Conservation (phyloP, 2,113 vertebrate genomes). For the Hydrochoerus hydrochaeris region DNA sequence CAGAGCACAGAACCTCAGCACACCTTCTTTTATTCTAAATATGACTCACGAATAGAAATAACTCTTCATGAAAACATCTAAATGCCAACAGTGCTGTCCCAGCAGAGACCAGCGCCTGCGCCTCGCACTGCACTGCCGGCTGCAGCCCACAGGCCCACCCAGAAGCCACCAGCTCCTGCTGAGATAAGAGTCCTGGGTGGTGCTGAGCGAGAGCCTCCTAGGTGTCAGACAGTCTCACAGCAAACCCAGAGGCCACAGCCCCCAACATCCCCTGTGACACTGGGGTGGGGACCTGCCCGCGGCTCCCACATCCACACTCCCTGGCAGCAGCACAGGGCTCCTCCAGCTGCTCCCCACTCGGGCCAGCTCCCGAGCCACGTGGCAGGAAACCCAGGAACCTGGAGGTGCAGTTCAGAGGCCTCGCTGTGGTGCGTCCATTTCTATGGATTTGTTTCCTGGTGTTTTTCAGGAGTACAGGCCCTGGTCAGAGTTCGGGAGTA, state of each 20-base stretch:
- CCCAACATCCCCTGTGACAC: neutral
- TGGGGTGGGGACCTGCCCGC: neutral
- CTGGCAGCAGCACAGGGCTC: too few relatives aligned
- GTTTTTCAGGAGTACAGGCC: neutral
- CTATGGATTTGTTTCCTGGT: neutral
- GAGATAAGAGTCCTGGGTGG: neutral
- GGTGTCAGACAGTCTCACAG: neutral
- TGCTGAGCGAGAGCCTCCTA: too few relatives aligned
- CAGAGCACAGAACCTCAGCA: neutral
- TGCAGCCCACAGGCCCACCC: neutral
- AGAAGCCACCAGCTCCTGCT: neutral
- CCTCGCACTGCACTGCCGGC: neutral
- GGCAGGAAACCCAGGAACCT: neutral
- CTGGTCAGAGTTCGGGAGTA: neutral
- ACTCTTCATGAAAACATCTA: neutral
- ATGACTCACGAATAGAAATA: neutral
- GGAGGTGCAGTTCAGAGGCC: fast-evolving
- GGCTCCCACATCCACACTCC: neutral
- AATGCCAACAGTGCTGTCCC: neutral
- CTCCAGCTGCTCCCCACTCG: neutral
- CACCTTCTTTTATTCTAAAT: neutral
- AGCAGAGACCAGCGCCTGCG: neutral
- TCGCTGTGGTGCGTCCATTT: too few relatives aligned
- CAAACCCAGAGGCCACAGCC: neutral
- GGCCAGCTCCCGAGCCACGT: neutral